These are phyloP conservation scores for Cheilosia soror DNA, from an alignment of 2,888 invertebrate genomes.

Conservation along the genomic window DNA sequence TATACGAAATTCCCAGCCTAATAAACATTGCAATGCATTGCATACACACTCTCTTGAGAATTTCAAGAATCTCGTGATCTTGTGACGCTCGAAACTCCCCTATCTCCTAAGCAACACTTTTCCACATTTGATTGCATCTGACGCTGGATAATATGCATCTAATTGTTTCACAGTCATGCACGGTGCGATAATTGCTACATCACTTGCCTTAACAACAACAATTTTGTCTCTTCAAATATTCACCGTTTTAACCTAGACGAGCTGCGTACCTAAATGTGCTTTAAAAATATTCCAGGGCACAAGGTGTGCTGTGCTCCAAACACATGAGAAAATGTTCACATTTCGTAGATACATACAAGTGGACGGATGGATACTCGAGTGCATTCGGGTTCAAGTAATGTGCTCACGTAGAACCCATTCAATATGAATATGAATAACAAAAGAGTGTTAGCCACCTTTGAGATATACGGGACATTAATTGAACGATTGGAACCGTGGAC, in stretches of 20 bases:
- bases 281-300: conserved; percentile 28
- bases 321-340: conserved; percentile 58
- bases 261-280: not conserved
- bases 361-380: conserved; percentile 21
- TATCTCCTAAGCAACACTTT: not conserved
- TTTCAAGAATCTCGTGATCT: conserved; percentile 1
- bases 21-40: too few relatives aligned
- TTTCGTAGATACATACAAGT: conserved; percentile 19
- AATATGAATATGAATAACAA: conserved; percentile 61
- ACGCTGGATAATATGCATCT: not conserved
- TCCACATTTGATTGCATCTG: not conserved
- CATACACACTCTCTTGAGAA: conserved; percentile 3
- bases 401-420: conserved; percentile 53
- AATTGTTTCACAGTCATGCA: conserved; percentile 45
- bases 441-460: conserved; percentile 33
- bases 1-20: too few relatives aligned
- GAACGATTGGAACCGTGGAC: conserved; percentile 13
- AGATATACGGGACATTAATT: conserved; percentile 32
- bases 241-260: not conserved
- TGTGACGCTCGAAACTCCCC: not conserved
- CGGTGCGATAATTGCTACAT: conserved; percentile 44
- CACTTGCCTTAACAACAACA: conserved; percentile 3
- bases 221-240: not conserved
- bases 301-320: conserved; percentile 50
- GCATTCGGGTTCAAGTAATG: conserved; percentile 61